Conservation (phyloP, 1,140 invertebrate species). For the Chrysoperla carnea region DNA sequence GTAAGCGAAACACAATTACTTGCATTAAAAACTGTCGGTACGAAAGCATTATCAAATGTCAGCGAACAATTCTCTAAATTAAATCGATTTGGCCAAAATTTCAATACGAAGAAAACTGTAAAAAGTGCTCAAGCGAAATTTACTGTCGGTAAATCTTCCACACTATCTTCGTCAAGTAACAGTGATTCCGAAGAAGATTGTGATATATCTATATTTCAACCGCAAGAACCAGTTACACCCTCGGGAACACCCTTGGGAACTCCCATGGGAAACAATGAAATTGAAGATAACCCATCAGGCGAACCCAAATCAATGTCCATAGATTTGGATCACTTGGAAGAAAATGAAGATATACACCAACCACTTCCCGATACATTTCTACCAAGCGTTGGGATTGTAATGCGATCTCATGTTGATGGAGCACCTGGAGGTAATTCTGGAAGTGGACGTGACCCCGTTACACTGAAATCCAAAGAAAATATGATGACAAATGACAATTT, state of each 20-base stretch:
- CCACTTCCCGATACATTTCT: slow-evolving; percentile 28
- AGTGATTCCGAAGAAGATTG: slow-evolving; percentile 30
- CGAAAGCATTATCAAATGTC: slow-evolving; percentile 68
- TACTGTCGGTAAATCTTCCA: slow-evolving; percentile 22
- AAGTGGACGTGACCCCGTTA: slow-evolving; percentile 10
- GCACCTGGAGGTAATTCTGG: slow-evolving; percentile 4
- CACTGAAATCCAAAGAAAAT: slow-evolving; percentile 23
- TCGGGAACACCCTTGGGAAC: background rate
- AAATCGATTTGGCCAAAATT: slow-evolving; percentile 51
- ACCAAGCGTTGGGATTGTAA: slow-evolving; percentile 44
- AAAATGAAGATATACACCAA: too few relatives aligned
- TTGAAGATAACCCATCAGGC: background rate
- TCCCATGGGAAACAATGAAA: background rate
- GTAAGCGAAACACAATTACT: slow-evolving; percentile 44
- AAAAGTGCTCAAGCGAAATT: slow-evolving; percentile 25
- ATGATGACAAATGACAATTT: slow-evolving; percentile 15
- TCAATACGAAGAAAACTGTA: slow-evolving; percentile 28
- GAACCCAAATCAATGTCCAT: background rate
- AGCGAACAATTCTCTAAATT: slow-evolving; percentile 69
- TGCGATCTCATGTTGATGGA: slow-evolving; percentile 20
- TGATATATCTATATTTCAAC: slow-evolving; percentile 30
- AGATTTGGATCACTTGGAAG: too few relatives aligned
- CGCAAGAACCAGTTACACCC: slow-evolving; percentile 4
- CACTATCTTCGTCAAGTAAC: slow-evolving; percentile 12
- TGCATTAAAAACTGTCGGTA: slow-evolving; percentile 42